Evolutionary conservation across 2,113 vertebrate genomes (phyloP), one percentile per base, ranked within the genome.

Genomic region (Zapus hudsonius): DNA sequence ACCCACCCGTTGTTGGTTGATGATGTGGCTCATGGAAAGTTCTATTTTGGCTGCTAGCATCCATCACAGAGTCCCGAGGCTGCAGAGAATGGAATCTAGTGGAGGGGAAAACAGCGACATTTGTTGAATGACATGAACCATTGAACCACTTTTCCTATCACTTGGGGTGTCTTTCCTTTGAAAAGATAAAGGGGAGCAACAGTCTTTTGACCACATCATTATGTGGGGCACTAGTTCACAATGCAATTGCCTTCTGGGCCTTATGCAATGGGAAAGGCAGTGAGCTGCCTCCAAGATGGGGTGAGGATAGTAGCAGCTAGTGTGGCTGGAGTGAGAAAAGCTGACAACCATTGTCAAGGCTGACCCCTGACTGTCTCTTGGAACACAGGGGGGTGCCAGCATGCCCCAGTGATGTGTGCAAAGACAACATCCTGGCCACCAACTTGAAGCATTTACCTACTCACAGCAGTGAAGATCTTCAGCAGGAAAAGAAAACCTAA

Each of bases 381-480:
- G 19, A 67, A 55, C 17, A 2, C 8, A n/a, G n/a, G 17, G 11
- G 29, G 31, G 2, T 20, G 9, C 0, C 2, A 0, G 57, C 20
- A 81, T 23, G 31, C 75, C 36, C 42, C 63, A 25, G 44, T 63
- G 33, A 79, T 19, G 55, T 6, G 52, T 40, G 1, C 16, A 33
- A 55, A 2, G 17, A 9, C 9, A 63, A 29, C 11, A 4, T 90
- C 70, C 52, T 80, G 12, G 52, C 9, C 7, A 64, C 23, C 29
- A 81, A 13, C 40, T 87, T 44, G 31, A 84, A 91, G 42, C 25
- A 36, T 5, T 63, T 59, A 3, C 31, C 36, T 25, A 70, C 20
- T 31, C 7, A 72, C 22, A 17, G 23, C 57, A 72, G 47, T 42
- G 22, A 29, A 27, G 7, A 52, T 91, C 78, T 94, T 66, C 52